Base-by-base conservation (phyloP, 2,113 vertebrate genomes). In the Lophius piscatorius region DNA sequence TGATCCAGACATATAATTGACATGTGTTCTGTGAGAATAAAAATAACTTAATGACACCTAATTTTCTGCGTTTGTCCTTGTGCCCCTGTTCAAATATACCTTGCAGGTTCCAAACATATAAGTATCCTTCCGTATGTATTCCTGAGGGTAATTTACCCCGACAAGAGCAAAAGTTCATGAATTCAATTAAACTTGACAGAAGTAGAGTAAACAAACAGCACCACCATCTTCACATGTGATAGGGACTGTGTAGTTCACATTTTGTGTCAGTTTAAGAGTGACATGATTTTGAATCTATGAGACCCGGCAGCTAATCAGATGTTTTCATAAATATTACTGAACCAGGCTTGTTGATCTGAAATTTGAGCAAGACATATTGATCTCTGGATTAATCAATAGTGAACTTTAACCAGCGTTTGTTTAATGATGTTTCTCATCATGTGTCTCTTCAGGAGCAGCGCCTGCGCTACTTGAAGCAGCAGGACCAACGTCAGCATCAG, bases 401-500 rank as follows among this genome's bases (percentile, higher is more conserved):
- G 0, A 60, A 52, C 31, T 24, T 29, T 11, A 70, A 42, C 20
- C 17, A 26, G 18, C 23, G 9, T 63, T 59, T 61, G 26, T 47
- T 41, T 36, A 18, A 51, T 14, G 20, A 2, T 21, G 2, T 44
- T 24, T 18, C 11, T 56, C 34, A 64, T 35, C 28, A 16, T 0
- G 0, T 48, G 36, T 46, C 38, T 8, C 6, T 33, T 8, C 44
- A 98, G 97, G 96, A 99, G 28, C 97, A 99, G 75, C 94, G 96
- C 0, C 71, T 99, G 74, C 94, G 94, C 58, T 91, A 90, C 77
- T 83, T 98, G 70, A 96, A 96, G 60, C 96, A 98, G 80, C 95
- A 98, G 69, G 95, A 98, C 76, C 94, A 98, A 58, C 91, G 92
- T 23, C 94, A 96, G 45, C 95, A 94, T 33, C 95, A 97, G 56